Base-by-base conservation (phyloP, 2,888 invertebrate genomes). In the Synergus laeviventris region DNA sequence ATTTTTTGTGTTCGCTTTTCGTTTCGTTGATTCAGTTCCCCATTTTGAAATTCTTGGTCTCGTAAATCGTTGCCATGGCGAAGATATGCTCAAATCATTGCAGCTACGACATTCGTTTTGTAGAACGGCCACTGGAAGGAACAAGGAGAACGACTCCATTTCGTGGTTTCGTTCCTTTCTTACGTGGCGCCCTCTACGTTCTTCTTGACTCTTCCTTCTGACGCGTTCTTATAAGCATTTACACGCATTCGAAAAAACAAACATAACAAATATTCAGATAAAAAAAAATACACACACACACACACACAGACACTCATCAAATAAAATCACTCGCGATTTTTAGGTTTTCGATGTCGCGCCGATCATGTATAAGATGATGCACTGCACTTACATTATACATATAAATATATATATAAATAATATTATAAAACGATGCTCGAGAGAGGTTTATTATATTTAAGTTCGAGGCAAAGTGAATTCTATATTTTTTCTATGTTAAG, bases 401-500 rank as follows among this genome's bases (percentile, higher is more conserved):
- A 81, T 77, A 81, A 78, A 81, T 76, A 75, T 76, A 42, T 79
- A 81, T 70, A 49, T 70, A 70, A 49, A 70, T 81, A 84, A 83
- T 81, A 74, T 78, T 81, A 78, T 83, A 77, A 82, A 84, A 85
- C 82, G 82, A 85, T 81, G 82, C 82, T 84, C 82, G 82, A 82
- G 79, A 84, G 80, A 88, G 81, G 85, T 89, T 89, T 89, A 88
- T 90, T 89, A 86, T 87, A 87, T 89, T 90, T 90, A 88, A 88
- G 89, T 90, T 90, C 87, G 85, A 87, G 85, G 86, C 88, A 89
- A 90, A 90, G 85, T 88, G 85, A 87, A 90, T 90, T 90, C 87
- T 90, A 90, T 90, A 90, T 90, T 90, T 90, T 90, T 90, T 90
- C 89, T 90, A 90, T 90, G 89, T 90, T 90, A 88, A 89, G 88